These are phyloP conservation scores for Gouania willdenowi DNA, from an alignment of 2,797 vertebrate species.

Conservation along the genomic window DNA sequence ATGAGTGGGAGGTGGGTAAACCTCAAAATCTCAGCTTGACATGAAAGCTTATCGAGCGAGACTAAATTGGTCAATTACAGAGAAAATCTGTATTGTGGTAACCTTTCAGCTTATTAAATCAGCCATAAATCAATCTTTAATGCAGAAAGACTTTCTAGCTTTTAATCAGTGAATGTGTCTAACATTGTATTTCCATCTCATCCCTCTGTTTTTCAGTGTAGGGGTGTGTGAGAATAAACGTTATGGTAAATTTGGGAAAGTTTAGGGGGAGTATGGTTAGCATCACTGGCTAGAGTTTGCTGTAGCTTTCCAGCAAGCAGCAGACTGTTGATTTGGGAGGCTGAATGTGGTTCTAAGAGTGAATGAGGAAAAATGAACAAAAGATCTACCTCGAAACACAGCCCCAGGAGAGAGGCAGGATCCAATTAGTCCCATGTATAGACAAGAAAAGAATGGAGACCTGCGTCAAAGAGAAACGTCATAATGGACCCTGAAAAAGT, in stretches of 20 bases:
- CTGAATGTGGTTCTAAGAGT: conserved; percentile 24
- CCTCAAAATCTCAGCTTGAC: conserved; percentile 56
- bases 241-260: background rate
- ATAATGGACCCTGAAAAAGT: conserved; percentile 49
- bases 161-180: conserved; percentile 53
- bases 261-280: too few relatives aligned
- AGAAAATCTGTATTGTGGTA: conserved; percentile 72
- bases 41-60: conserved; percentile 61
- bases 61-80: conserved; percentile 69
- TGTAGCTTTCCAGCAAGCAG: conserved; percentile 13
- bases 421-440: conserved; percentile 61
- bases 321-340: conserved; percentile 17
- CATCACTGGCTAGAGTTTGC: too few relatives aligned
- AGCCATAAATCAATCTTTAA: conserved; percentile 70
- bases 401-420: conserved; percentile 27
- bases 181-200: conserved; percentile 22
- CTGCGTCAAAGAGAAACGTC: conserved; percentile 49
- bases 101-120: conserved; percentile 73
- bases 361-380: conserved; percentile 23
- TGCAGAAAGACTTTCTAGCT: conserved; percentile 46
- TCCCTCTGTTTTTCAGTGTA: conserved; percentile 5
- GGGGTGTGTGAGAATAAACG: conserved; percentile 1
- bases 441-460: conserved; percentile 54
- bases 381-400: conserved; percentile 38
- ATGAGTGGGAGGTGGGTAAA: conserved; percentile 39